A percentile compares a stretch with the other conserved stretches of the same genome.
Conservation (phyloP, 2,113 vertebrate species). For the Sinocyclocheilus anophthalmus region DNA sequence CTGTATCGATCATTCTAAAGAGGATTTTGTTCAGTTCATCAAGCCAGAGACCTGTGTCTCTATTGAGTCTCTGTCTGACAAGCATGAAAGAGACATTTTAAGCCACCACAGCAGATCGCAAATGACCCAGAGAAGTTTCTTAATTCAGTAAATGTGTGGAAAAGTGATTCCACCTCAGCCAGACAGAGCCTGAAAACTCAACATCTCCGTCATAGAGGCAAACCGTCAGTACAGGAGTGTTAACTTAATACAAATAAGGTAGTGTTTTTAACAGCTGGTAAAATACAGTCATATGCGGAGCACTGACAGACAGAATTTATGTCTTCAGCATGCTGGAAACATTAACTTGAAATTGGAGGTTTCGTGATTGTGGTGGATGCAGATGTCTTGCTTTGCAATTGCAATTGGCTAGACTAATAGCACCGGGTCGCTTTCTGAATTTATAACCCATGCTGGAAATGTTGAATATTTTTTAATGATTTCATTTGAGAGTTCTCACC, state of each 20-base stretch:
- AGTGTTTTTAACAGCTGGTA: constrained; percentile 65
- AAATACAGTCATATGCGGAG: constrained; percentile 23
- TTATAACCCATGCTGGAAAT: constrained; percentile 64
- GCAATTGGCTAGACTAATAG: constrained; percentile 65
- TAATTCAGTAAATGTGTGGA: background rate
- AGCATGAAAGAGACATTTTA: constrained; percentile 23
- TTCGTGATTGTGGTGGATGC: constrained; percentile 61
- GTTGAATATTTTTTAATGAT: constrained; percentile 67
- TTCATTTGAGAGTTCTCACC: constrained; percentile 53
- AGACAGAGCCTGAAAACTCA: constrained; percentile 2
- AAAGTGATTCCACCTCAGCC: background rate
- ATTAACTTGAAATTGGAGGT: constrained; percentile 66
- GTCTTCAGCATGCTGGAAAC: constrained; percentile 64
- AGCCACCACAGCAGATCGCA: constrained; percentile 13
- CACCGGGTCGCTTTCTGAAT: constrained; percentile 56
- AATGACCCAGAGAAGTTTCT: constrained; percentile 7
- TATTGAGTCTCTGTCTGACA: constrained; percentile 22
- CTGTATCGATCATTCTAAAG: constrained; percentile 23
- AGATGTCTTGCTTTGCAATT: constrained; percentile 60
- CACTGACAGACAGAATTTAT: constrained; percentile 59
- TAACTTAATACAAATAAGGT: constrained; percentile 67
- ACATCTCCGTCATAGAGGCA: constrained; percentile 28
- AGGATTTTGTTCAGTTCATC: constrained; percentile 31
- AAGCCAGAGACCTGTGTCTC: constrained; percentile 2
- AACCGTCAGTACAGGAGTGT: constrained; percentile 51